phyloP scores from a whole-genome alignment of 1,140 invertebrate species.

The Branchinecta lindahli region DNA sequence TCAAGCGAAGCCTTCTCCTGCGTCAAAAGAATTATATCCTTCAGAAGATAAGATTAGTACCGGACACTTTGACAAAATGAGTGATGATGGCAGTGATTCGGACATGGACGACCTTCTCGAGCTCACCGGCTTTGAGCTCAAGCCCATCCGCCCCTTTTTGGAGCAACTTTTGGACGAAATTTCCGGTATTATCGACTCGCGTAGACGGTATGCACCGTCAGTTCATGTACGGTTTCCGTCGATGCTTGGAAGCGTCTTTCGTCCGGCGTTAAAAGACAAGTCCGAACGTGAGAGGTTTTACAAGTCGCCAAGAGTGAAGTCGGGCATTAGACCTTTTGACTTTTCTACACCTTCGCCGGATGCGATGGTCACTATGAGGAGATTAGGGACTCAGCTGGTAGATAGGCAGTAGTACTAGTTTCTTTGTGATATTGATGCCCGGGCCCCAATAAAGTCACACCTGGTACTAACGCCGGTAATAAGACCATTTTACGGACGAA shows the following conservation, averaged over 20 bases:
- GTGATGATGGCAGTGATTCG: not conserved
- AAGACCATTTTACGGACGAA: too few relatives aligned
- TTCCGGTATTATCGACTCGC: not conserved
- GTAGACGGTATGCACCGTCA: not conserved
- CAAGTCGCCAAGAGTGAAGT: not conserved
- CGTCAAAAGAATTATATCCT: too few relatives aligned
- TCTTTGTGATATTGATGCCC: too few relatives aligned
- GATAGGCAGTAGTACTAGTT: too few relatives aligned
- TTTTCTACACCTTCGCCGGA: conserved; percentile 46
- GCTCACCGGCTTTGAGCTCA: not conserved
- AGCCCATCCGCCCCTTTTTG: not conserved
- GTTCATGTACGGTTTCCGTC: not conserved
- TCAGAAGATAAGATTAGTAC: too few relatives aligned
- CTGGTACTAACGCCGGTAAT: too few relatives aligned
- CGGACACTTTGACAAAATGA: too few relatives aligned
- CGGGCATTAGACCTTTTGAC: conserved; percentile 31
- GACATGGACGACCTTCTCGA: not conserved
- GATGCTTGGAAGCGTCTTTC: not conserved
- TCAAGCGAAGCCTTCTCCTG: too few relatives aligned
- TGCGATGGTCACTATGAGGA: conserved; percentile 31
- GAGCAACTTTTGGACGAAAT: not conserved
- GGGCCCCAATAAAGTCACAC: too few relatives aligned
- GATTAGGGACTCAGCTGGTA: not conserved
- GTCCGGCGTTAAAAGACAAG: not conserved
- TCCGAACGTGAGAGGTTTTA: not conserved